A percentile compares a stretch with the other conserved stretches of the same genome.
Evolutionary conservation across 2,888 invertebrate genomes (phyloP).

Genomic region (Euproctis similis): DNA sequence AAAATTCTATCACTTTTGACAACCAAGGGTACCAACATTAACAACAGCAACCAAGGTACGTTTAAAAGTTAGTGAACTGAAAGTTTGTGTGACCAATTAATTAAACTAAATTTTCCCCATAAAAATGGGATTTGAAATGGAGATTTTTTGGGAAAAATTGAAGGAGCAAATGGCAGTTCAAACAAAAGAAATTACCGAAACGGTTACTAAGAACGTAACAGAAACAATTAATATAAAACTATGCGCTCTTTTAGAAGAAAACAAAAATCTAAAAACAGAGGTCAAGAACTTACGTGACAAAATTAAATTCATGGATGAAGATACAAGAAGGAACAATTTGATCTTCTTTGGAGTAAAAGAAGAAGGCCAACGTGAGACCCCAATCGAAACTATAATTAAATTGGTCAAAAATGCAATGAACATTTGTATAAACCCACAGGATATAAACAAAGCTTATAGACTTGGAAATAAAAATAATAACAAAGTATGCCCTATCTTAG

Average conservation of each 20-base stretch:
- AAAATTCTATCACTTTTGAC: too few species aligned
- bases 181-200: background rate
- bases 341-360: background rate
- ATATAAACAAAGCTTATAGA: slow-evolving; percentile 1
- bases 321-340: background rate
- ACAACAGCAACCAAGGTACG: too few species aligned
- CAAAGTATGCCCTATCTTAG: background rate
- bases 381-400: background rate
- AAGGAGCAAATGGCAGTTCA: background rate
- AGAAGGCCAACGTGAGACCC: background rate
- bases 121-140: too few species aligned
- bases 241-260: background rate
- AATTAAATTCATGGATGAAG: background rate
- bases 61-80: too few species aligned
- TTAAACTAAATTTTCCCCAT: too few species aligned
- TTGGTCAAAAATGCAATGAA: background rate
- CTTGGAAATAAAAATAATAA: background rate
- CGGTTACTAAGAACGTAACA: background rate
- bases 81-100: too few species aligned
- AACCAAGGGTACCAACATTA: too few species aligned
- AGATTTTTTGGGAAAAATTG: background rate
- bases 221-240: background rate
- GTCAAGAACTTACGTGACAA: background rate
- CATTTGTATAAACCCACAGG: background rate
- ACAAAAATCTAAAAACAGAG: background rate